Evolutionary conservation across 2,797 vertebrate species (phyloP).

Genomic region (Uromys caudimaculatus): DNA sequence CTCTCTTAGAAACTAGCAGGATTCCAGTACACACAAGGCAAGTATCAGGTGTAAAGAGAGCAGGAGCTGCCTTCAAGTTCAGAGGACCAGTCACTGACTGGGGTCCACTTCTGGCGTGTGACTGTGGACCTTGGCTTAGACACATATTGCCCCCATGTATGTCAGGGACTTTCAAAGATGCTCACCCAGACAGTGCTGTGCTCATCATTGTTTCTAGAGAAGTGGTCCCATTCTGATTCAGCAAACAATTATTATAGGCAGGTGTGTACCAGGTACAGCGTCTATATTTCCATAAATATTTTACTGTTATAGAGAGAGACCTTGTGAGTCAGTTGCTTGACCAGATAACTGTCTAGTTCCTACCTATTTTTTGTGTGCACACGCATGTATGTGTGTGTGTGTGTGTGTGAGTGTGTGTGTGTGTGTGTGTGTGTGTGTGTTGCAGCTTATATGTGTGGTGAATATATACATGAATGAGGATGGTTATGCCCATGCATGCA

Average conservation of each 20-base stretch:
- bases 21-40: neutral
- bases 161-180: neutral
- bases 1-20: neutral
- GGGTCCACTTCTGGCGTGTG: neutral
- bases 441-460: too few species aligned
- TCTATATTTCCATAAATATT: slow-evolving; percentile 31
- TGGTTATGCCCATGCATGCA: too few species aligned
- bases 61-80: neutral
- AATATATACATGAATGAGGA: too few species aligned
- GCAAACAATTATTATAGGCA: neutral
- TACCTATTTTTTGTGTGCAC: neutral
- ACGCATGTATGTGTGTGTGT: neutral
- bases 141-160: neutral
- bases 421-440: neutral
- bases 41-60: neutral
- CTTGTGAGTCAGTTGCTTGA: neutral
- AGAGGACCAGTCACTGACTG: neutral
- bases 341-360: neutral
- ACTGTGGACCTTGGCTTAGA: neutral
- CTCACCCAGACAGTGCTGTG: neutral
- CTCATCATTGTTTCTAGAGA: slow-evolving; percentile 15
- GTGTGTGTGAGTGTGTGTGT: neutral
- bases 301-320: neutral
- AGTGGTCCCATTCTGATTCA: slow-evolving; percentile 2
- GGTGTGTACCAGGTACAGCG: neutral